A percentile compares a stretch with the other conserved stretches of the same genome.
Evolutionary conservation across 2,888 invertebrate species (phyloP).

Genomic region (Trichogramma dendrolimi): DNA sequence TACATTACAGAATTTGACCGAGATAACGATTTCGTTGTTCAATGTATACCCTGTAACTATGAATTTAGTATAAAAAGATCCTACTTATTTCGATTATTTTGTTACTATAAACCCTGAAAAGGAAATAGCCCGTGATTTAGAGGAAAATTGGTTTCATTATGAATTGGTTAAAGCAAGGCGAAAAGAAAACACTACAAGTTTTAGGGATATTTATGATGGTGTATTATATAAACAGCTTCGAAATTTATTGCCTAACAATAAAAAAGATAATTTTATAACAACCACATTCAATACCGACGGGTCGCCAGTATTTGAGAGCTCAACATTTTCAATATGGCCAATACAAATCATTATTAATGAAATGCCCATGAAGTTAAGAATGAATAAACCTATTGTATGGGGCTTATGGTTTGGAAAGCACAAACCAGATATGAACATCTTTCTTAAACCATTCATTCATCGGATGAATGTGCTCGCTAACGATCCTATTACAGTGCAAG

Average conservation of each 20-base stretch:
- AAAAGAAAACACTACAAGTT: not conserved
- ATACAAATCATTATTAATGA: conserved; percentile 18
- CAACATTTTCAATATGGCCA: conserved; percentile 15
- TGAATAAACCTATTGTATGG: not conserved
- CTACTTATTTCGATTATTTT: not conserved
- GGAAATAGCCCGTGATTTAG: not conserved
- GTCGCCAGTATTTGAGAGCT: conserved; percentile 16
- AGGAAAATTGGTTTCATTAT: no score
- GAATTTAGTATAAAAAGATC: not conserved
- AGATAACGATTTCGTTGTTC: not conserved
- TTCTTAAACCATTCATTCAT: not conserved
- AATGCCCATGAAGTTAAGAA: conserved; percentile 8
- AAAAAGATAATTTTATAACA: conserved; percentile 11
- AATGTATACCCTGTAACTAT: not conserved
- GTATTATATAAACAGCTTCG: conserved; percentile 16
- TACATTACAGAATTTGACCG: not conserved
- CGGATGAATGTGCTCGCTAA: not conserved
- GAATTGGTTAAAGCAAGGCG: no score
- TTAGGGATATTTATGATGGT: conserved; percentile 17
- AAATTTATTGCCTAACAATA: not conserved
- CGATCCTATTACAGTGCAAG: not conserved
- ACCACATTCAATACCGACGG: conserved; percentile 20
- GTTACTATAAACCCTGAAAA: not conserved
- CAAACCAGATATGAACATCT: conserved; percentile 12
- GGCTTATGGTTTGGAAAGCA: conserved; percentile 18